Conservation (phyloP, 2,888 invertebrate genomes). For the Perizoma flavofasciatum region DNA sequence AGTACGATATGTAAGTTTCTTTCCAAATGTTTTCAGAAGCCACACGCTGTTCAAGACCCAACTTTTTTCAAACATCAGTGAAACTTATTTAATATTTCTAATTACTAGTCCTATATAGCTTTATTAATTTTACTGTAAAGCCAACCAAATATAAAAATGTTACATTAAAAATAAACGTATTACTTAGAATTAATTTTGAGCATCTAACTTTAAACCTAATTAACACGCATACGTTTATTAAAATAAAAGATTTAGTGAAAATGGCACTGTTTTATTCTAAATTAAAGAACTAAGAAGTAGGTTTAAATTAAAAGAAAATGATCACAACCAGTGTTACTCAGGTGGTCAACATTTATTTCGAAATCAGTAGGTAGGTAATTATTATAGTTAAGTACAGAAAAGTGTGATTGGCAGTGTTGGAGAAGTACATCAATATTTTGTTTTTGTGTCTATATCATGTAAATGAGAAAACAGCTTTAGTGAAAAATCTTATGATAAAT, state of each 20-base stretch:
- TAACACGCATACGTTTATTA: background rate
- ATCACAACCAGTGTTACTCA: slow-evolving; percentile 73
- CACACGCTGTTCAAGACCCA: slow-evolving; percentile 35
- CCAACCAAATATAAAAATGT: no score
- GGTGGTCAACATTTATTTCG: slow-evolving; percentile 48
- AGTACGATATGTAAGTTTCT: no score
- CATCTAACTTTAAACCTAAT: no score
- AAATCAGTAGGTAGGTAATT: slow-evolving; percentile 22
- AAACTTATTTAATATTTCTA: slow-evolving; percentile 21
- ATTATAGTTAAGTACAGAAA: slow-evolving; percentile 29
- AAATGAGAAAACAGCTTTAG: slow-evolving; percentile 15
- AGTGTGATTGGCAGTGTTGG: slow-evolving; percentile 55
- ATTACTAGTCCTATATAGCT: slow-evolving; percentile 30
- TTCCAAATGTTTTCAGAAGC: slow-evolving; percentile 55
- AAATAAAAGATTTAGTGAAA: slow-evolving; percentile 48
- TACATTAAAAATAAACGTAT: no score
- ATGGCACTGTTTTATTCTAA: slow-evolving; percentile 77
- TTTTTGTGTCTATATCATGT: slow-evolving; percentile 5
- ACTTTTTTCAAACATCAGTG: slow-evolving; percentile 48
- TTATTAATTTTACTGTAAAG: slow-evolving; percentile 26
- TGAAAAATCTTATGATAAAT: slow-evolving; percentile 13
- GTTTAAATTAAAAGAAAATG: slow-evolving; percentile 55
- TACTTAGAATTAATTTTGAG: no score
- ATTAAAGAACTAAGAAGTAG: slow-evolving; percentile 52
- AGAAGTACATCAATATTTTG: slow-evolving; percentile 18